Percentiles rank a stretch among this genome's conserved stretches.
phyloP scores from a whole-genome alignment of 2,113 vertebrate genomes.

The Bothrops jararaca region DNA sequence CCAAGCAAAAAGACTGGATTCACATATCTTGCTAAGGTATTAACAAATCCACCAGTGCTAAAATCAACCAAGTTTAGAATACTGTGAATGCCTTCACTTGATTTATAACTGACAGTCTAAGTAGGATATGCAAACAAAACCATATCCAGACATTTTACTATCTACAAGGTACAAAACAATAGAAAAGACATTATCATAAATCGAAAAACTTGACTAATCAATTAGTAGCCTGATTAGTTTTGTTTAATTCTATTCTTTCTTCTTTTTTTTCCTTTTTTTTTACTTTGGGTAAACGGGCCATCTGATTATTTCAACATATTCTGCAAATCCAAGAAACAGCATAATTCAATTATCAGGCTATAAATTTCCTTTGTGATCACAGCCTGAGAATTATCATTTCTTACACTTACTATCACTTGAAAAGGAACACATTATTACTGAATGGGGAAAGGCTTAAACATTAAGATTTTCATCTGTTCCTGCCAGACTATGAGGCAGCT shows the following conservation, averaged over 20 bases:
- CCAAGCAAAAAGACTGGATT: background rate
- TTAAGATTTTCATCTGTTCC: background rate
- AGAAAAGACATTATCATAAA: background rate
- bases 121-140: background rate
- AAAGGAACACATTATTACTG: background rate
- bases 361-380: background rate
- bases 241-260: background rate
- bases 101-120: background rate
- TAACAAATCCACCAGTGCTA: background rate
- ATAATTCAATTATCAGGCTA: background rate
- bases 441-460: background rate
- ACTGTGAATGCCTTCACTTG: background rate
- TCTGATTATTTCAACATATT: background rate
- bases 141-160: too few species aligned
- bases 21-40: background rate
- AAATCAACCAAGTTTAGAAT: background rate
- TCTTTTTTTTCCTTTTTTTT: too few species aligned
- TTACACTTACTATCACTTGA: background rate
- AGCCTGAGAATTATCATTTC: background rate
- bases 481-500: background rate
- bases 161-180: background rate
- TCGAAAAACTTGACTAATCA: background rate
- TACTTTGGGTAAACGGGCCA: background rate
- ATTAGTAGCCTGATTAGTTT: background rate
- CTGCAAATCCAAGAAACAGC: background rate